These are phyloP conservation scores for Chiropotes sagulatus DNA, from an alignment of 2,797 vertebrate species.

Conservation along the genomic window DNA sequence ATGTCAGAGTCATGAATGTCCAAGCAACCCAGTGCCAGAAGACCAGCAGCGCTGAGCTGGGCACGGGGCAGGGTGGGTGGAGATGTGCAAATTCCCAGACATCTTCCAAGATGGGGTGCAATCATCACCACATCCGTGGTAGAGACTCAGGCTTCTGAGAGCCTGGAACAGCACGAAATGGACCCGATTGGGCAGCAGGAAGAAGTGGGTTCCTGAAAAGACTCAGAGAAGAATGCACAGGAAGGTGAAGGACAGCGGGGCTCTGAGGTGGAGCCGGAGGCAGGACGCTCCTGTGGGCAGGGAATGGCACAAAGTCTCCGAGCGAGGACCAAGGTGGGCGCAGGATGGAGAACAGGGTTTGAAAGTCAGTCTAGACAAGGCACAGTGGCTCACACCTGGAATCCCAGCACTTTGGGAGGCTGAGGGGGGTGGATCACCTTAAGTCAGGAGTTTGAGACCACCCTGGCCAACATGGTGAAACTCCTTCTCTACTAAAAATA, in stretches of 20 bases:
- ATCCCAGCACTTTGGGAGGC: not conserved
- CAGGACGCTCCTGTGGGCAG: fast-evolving
- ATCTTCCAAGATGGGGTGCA: fast-evolving
- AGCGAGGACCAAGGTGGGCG: fast-evolving
- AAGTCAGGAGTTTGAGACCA: not conserved
- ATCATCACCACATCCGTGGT: fast-evolving
- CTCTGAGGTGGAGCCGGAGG: not conserved
- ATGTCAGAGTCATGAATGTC: not conserved
- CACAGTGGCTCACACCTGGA: fast-evolving
- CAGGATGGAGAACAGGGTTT: too few species aligned
- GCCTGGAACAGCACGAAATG: fast-evolving
- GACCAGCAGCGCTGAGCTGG: not conserved
- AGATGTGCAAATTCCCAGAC: not conserved
- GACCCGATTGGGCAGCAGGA: fast-evolving
- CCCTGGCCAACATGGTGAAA: not conserved
- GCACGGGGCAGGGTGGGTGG: fast-evolving
- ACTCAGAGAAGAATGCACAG: not conserved
- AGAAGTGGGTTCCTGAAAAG: not conserved
- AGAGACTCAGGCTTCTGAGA: not conserved
- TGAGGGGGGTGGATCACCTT: not conserved
- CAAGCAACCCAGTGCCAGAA: fast-evolving
- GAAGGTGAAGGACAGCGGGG: fast-evolving
- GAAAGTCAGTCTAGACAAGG: not conserved
- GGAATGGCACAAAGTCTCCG: fast-evolving
- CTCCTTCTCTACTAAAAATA: not conserved